Conservation (phyloP, 2,797 vertebrate genomes). For the Pantherophis alleghaniensis region DNA sequence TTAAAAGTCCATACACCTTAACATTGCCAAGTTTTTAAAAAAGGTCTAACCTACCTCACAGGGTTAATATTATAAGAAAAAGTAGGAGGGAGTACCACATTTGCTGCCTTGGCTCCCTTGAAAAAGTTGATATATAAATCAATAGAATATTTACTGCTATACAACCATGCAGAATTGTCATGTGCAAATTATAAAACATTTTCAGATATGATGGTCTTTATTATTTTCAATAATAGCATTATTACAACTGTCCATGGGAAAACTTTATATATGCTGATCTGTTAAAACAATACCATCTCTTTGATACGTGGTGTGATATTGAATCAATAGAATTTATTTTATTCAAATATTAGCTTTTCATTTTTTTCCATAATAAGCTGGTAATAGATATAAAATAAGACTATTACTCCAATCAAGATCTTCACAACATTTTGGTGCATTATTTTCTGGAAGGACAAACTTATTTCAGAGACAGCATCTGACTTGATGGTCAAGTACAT, state of each 20-base stretch:
- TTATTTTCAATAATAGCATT: conserved; percentile 31
- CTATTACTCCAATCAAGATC: neutral
- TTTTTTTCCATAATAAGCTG: neutral
- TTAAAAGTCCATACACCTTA: neutral
- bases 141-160: neutral
- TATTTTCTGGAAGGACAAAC: neutral
- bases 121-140: neutral
- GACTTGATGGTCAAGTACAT: neutral
- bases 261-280: neutral
- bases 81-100: neutral
- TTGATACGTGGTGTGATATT: neutral
- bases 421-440: neutral
- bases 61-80: neutral
- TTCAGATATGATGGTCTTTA: conserved; percentile 27
- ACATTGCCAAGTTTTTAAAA: neutral
- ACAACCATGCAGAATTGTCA: neutral
- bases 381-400: neutral
- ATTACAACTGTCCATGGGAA: conserved; percentile 9
- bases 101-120: neutral
- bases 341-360: neutral
- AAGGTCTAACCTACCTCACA: neutral
- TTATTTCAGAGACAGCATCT: neutral
- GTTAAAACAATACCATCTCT: neutral
- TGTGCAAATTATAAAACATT: conserved; percentile 30
- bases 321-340: neutral